Base-by-base conservation (phyloP, 2,888 invertebrate genomes). In the Conus canariensis region DNA sequence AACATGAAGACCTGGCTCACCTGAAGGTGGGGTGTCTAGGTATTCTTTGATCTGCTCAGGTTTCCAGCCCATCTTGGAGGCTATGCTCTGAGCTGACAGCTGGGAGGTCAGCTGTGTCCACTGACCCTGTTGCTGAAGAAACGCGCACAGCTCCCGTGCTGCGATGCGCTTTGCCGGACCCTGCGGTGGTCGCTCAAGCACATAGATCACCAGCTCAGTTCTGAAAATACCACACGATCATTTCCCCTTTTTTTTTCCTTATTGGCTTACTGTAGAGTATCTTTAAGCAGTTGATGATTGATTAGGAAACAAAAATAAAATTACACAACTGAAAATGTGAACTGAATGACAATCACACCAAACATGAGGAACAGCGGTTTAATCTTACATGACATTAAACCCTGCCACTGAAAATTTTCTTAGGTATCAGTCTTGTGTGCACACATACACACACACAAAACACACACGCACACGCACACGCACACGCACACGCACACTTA, bases 11-110 rank as follows among this genome's bases (percentile, higher is more conserved):
- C 4, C 45, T 4, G 45, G 64, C 64, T 64, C 91, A 95, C 96
- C 96, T 92, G 95, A 93, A 16, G 99, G 99, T n/a, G 99, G 98
- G 93, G 97, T 98, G 94, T 98, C 98, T 91, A 99, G 97, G 96
- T 99, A 99, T 94, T 98, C 98, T 93, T 98, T 98, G 25, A 96
- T 93, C 89, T 96, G 95, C 30, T 96, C 96, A 12, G 94, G 92
- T n/a, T 98, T 97, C 85, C 98, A 98, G 83, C 97, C 97, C 60
- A 98, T 94, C 97, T 95, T 98, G 97, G 22, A 99, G 97, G 91
- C 97, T 56, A 98, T 97, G 93, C 97, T 97, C 74, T 97, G 97
- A 70, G 98, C 97, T 0, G 98, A 98, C 70, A 98, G 97, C 88
- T 95, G 94, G 93, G 97, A 97, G 1, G 97, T 96, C 19, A 99